phyloP scores from a whole-genome alignment of 2,888 invertebrate species.

The Rhingia rostrata region DNA sequence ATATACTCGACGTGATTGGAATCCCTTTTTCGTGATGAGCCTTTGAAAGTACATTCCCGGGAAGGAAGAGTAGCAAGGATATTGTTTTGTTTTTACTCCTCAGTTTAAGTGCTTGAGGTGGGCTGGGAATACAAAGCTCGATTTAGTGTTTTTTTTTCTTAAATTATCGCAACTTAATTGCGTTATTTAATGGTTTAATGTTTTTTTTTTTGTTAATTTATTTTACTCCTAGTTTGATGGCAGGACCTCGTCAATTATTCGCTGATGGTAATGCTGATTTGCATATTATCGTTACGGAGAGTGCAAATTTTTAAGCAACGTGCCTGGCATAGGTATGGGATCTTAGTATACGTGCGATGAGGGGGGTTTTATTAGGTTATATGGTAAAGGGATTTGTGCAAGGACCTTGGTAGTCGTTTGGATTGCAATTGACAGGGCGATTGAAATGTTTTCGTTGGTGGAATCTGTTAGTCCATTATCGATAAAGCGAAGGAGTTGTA shows the following conservation, averaged over 20 bases:
- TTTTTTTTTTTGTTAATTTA: background rate
- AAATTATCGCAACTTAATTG: constrained; percentile 46
- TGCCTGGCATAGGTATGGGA: constrained; percentile 25
- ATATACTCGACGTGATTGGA: constrained; percentile 67
- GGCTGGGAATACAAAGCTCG: background rate
- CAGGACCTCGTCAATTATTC: background rate
- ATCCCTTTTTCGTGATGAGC: constrained; percentile 7
- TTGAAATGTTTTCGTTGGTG: no score
- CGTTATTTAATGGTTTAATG: constrained; percentile 1
- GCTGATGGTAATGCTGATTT: constrained; percentile 14
- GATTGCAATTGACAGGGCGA: no score
- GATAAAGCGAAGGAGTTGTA: no score
- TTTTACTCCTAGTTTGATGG: background rate
- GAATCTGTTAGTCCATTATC: no score
- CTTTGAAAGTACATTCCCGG: background rate
- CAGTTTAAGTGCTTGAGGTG: background rate
- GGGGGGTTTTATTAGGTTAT: background rate
- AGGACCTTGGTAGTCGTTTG: background rate
- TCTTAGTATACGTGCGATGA: background rate
- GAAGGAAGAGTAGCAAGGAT: constrained; percentile 7
- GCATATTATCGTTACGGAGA: constrained; percentile 6
- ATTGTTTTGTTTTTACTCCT: constrained; percentile 12
- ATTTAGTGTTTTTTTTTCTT: constrained; percentile 2
- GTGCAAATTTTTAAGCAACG: constrained; percentile 4
- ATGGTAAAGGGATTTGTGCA: background rate